phyloP scores from a whole-genome alignment of 1,140 invertebrate species.

The Papilio helenus region DNA sequence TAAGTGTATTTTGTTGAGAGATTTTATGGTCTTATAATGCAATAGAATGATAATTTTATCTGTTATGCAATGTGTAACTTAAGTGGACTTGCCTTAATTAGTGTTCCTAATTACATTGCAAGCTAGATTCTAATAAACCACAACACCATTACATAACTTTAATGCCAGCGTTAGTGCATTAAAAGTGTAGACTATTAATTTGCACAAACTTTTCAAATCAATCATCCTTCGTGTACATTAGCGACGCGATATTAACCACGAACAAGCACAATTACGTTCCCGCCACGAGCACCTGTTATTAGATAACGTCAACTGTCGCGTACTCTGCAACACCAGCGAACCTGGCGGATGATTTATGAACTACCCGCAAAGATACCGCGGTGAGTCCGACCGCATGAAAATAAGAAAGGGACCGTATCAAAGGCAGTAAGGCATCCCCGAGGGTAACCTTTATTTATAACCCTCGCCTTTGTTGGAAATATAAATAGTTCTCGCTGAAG shows the following conservation, averaged over 20 bases:
- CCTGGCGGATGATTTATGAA: constrained; percentile 61
- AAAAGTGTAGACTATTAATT: not conserved
- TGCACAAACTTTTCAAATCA: constrained; percentile 34
- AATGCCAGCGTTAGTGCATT: not conserved
- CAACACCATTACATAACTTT: not conserved
- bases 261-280: constrained; percentile 34
- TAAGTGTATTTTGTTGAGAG: not conserved
- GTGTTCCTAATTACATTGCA: not conserved
- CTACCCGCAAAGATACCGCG: constrained; percentile 64
- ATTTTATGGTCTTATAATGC: not conserved
- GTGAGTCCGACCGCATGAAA: constrained; percentile 75
- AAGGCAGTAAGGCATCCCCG: constrained; percentile 75
- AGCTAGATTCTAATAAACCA: not conserved
- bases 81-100: not conserved
- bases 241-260: constrained; percentile 32
- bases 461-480: constrained; percentile 75
- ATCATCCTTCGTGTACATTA: constrained; percentile 37
- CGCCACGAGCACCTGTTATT: constrained; percentile 37
- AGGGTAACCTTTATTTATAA: constrained; percentile 76
- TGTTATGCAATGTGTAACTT: not conserved
- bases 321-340: constrained; percentile 25
- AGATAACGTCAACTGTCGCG: constrained; percentile 36
- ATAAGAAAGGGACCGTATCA: constrained; percentile 77
- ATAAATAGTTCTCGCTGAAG: constrained; percentile 80
- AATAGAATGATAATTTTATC: not conserved